Evolutionary conservation across 2,888 invertebrate genomes (phyloP).

Genomic region (Watsonalla cultraria): DNA sequence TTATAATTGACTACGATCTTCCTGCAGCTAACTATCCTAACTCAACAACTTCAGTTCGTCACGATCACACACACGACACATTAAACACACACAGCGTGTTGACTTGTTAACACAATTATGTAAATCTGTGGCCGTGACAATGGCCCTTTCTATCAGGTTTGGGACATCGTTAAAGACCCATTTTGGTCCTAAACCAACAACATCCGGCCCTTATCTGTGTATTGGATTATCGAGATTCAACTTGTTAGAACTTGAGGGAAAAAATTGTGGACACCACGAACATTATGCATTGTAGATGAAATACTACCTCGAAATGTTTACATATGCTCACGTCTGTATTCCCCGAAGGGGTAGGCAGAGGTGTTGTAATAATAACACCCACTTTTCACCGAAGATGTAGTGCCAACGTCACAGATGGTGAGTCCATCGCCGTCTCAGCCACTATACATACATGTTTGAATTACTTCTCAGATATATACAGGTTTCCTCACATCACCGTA

Average conservation of each 20-base stretch:
- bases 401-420: too few species aligned
- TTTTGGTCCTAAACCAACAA: slow-evolving; percentile 10
- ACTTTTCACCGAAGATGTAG: too few species aligned
- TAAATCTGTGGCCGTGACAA: not conserved
- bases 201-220: slow-evolving; percentile 13
- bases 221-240: not conserved
- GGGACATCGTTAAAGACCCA: slow-evolving; percentile 5
- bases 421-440: too few species aligned
- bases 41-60: not conserved
- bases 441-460: too few species aligned
- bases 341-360: too few species aligned
- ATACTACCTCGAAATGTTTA: not conserved
- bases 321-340: too few species aligned
- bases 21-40: too few species aligned
- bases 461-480: too few species aligned
- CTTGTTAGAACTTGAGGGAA: not conserved
- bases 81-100: not conserved
- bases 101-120: not conserved
- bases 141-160: slow-evolving; percentile 4
- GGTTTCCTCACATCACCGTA: too few species aligned
- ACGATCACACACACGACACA: not conserved
- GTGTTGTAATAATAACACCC: too few species aligned
- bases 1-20: too few species aligned
- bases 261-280: not conserved
- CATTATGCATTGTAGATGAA: not conserved